Evolutionary conservation across 2,797 vertebrate genomes (phyloP).

Genomic region (Cetoscarus ocellatus): DNA sequence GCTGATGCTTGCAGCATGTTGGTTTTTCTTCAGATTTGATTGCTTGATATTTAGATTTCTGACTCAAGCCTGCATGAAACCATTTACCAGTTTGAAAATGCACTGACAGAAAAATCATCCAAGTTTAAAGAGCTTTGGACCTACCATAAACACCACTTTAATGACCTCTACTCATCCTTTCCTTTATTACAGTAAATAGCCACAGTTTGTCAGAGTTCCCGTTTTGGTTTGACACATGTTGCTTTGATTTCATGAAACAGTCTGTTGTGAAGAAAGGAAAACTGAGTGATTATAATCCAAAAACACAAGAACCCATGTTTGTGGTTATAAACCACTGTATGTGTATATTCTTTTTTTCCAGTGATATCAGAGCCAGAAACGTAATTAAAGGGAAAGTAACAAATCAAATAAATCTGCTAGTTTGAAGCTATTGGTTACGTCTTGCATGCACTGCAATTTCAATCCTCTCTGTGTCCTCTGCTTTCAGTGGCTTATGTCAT

Average conservation of each 20-base stretch:
- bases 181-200: constrained; percentile 21
- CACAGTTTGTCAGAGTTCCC: constrained; percentile 20
- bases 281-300: constrained; percentile 54
- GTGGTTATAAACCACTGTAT: constrained; percentile 42
- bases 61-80: not conserved
- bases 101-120: not conserved
- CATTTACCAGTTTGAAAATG: not conserved
- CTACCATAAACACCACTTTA: not conserved
- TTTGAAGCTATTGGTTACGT: constrained; percentile 36
- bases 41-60: not conserved
- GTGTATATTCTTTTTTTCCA: constrained; percentile 30
- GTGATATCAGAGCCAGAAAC: constrained; percentile 38
- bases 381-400: constrained; percentile 45
- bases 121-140: constrained; percentile 7
- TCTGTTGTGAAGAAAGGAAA: constrained; percentile 45
- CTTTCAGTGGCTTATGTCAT: not conserved
- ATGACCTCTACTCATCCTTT: constrained; percentile 24
- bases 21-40: constrained; percentile 6
- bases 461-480: not conserved
- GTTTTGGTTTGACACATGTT: constrained; percentile 48
- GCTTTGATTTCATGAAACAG: constrained; percentile 47
- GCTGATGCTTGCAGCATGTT: constrained; percentile 7
- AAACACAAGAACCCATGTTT: constrained; percentile 53
- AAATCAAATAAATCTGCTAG: constrained; percentile 38
- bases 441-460: constrained; percentile 21